phyloP scores from a whole-genome alignment of 1,140 invertebrate species.

The Drosophila triauraria region DNA sequence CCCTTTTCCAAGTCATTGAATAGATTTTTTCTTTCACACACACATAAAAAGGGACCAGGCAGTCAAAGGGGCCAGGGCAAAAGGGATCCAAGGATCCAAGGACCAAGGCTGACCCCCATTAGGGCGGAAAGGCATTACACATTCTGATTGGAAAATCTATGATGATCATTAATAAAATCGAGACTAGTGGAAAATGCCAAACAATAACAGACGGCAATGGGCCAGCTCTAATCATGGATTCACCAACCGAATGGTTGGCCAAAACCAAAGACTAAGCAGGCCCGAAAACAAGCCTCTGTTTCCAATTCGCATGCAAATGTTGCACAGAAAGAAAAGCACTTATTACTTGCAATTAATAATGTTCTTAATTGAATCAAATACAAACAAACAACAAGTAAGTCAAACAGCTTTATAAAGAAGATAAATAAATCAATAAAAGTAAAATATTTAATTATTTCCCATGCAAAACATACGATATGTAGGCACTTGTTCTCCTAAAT shows the following conservation, averaged over 20 bases:
- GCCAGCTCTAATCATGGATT: slow-evolving; percentile 60
- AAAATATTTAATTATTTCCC: too few relatives aligned
- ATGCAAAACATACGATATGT: too few relatives aligned
- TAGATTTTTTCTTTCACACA: slow-evolving; percentile 53
- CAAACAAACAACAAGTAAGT: background rate
- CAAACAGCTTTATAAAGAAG: background rate
- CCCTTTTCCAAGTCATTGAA: slow-evolving; percentile 80
- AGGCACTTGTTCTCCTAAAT: too few relatives aligned
- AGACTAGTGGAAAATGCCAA: slow-evolving; percentile 59
- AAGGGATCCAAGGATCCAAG: background rate
- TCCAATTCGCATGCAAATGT: slow-evolving; percentile 56
- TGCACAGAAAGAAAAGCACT: slow-evolving; percentile 1
- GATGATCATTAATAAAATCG: slow-evolving; percentile 79
- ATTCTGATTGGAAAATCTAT: slow-evolving; percentile 77
- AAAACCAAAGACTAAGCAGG: slow-evolving; percentile 16
- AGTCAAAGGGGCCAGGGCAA: background rate
- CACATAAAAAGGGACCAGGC: slow-evolving; percentile 37
- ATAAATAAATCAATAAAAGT: background rate
- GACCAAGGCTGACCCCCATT: slow-evolving; percentile 25
- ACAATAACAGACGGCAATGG: slow-evolving; percentile 60
- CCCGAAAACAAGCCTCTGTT: background rate
- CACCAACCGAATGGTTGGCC: slow-evolving; percentile 43
- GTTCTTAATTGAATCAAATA: too few relatives aligned
- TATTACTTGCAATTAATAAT: too few relatives aligned
- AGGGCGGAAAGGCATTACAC: slow-evolving; percentile 59